These are phyloP conservation scores for Laticauda laticaudata DNA, from an alignment of 2,113 vertebrate species.

Conservation along the genomic window DNA sequence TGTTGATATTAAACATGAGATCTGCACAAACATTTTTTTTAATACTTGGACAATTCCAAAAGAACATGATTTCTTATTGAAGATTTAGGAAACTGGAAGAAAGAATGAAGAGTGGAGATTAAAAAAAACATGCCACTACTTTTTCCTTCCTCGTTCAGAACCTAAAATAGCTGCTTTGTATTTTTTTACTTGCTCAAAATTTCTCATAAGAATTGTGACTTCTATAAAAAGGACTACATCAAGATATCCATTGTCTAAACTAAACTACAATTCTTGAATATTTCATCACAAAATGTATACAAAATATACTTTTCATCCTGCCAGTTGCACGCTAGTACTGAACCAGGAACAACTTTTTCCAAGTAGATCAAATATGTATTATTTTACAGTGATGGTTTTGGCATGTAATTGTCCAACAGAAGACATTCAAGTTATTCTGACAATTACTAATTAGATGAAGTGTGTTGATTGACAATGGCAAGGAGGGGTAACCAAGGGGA, in stretches of 20 bases:
- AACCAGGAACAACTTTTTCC: slow-evolving; percentile 4
- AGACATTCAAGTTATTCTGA: background rate
- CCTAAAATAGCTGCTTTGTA: background rate
- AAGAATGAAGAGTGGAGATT: background rate
- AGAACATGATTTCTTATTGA: background rate
- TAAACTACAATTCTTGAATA: background rate
- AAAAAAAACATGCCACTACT: background rate
- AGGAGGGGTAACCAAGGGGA: slow-evolving; percentile 35
- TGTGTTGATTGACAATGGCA: slow-evolving; percentile 8
- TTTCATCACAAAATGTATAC: background rate
- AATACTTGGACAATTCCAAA: background rate
- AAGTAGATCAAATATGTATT: background rate
- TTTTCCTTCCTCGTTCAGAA: background rate
- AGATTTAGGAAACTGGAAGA: background rate
- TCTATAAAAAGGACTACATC: slow-evolving; percentile 6
- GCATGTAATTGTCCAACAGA: background rate
- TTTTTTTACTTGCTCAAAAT: background rate
- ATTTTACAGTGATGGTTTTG: background rate
- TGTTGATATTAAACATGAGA: background rate
- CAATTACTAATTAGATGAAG: background rate
- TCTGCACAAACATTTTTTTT: background rate
- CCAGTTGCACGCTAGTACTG: background rate
- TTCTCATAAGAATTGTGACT: background rate
- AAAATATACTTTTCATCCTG: background rate
- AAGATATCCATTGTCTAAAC: background rate